These are phyloP conservation scores for Petromus typicus DNA, from an alignment of 2,113 vertebrate species.

Conservation along the genomic window DNA sequence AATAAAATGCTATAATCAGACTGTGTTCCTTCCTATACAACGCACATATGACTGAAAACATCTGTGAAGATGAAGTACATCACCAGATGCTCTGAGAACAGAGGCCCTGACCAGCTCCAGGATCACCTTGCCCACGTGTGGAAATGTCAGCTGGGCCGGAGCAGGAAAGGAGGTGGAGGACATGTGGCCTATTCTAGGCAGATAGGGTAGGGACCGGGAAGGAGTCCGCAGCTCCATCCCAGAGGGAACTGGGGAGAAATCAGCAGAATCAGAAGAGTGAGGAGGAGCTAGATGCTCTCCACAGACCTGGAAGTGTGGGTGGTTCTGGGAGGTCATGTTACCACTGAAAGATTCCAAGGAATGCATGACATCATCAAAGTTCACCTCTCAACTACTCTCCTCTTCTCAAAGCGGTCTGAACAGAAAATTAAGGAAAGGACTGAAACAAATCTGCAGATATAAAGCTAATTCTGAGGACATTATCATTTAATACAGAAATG, in stretches of 20 bases:
- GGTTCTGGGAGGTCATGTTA: not conserved
- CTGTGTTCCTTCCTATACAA: not conserved
- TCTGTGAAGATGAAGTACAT: not conserved
- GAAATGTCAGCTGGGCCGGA: not conserved
- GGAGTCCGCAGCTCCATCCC: not conserved
- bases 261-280: not conserved
- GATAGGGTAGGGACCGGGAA: not conserved
- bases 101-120: fast-evolving
- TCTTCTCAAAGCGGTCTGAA: not conserved
- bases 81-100: not conserved
- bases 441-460: not conserved
- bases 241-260: not conserved
- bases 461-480: slow-evolving; percentile 1
- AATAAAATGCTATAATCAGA: slow-evolving; percentile 8
- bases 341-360: not conserved
- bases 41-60: not conserved
- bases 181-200: not conserved
- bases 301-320: not conserved
- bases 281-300: not conserved
- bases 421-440: slow-evolving; percentile 11
- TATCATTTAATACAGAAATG: slow-evolving; percentile 24
- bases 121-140: not conserved
- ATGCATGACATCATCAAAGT: not conserved
- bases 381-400: not conserved
- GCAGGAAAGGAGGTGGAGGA: fast-evolving